Evolutionary conservation across 2,888 invertebrate genomes (phyloP).

Genomic region (Mechanitis messenoides): DNA sequence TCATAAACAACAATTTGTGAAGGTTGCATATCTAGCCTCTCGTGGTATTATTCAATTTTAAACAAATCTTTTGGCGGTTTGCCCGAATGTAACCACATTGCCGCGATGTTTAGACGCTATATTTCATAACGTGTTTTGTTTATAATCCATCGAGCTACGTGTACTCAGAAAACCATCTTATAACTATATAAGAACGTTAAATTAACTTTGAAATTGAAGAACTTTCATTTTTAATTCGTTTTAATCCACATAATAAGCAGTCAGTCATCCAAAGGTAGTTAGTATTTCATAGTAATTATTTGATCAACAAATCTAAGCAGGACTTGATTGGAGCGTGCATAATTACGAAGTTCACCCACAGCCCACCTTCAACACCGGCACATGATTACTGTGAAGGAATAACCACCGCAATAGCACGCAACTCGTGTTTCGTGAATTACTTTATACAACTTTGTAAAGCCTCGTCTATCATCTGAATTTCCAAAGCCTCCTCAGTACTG

Average conservation of each 20-base stretch:
- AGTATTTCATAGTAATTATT: conserved; percentile 3
- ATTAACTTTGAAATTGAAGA: too few species aligned
- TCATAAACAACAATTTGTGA: conserved; percentile 29
- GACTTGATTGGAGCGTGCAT: conserved; percentile 12
- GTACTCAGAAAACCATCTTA: neutral
- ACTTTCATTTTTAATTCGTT: neutral
- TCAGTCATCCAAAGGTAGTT: conserved; percentile 3
- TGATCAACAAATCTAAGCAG: conserved; percentile 12
- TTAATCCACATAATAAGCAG: neutral
- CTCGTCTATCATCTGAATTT: conserved; percentile 29
- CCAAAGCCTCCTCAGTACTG: conserved; percentile 27
- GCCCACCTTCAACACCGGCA: conserved; percentile 14
- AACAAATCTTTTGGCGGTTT: conserved; percentile 29
- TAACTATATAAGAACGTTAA: too few species aligned
- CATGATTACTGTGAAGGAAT: conserved; percentile 16
- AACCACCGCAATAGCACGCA: conserved; percentile 19
- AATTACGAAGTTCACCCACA: conserved; percentile 14
- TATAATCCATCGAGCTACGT: neutral
- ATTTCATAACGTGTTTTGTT: conserved; percentile 14
- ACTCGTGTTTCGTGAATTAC: conserved; percentile 24
- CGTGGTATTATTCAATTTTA: conserved; percentile 33
- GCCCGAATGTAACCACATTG: conserved; percentile 30
- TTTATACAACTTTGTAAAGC: conserved; percentile 27
- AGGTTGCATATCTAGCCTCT: conserved; percentile 23
- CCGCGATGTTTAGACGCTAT: conserved; percentile 21